Base-by-base conservation (phyloP, 2,888 invertebrate species). In the Cheilosia pagana region DNA sequence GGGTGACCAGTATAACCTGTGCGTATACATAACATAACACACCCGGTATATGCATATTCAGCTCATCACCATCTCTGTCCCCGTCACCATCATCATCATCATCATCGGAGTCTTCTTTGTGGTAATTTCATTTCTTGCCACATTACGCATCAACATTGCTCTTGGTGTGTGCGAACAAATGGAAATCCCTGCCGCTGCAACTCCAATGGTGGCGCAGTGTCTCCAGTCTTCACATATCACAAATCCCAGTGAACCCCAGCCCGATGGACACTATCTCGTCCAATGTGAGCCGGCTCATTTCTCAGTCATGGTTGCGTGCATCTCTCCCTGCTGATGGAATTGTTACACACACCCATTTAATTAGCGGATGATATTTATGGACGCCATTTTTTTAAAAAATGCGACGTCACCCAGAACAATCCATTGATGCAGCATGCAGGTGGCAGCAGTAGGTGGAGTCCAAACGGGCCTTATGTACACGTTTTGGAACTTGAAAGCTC, bases 261-360 rank as follows among this genome's bases (percentile, higher is more conserved):
- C 71, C 65, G 76, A 60, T 72, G 74, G 59, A 78, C 65, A 68
- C 62, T 55, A 48, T 70, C 70, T 62, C 35, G 65, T 82, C 82
- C 82, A 77, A 77, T 77, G 60, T 82, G 48, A 77, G 77, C 52
- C 25, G 28, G 41, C 75, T 85, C 70, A 79, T 74, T 75, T 70
- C 79, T 60, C 81, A 65, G 75, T 76, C 71, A 81, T 76, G 81
- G 71, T 85, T 85, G 85, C 85, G 75, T 85, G 85, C 75, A 60
- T 62, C 70, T 57, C 50, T 50, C n/a, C n/a, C 75, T 81, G 85
- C 75, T 85, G 85, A 85, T 85, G 85, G 85, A 81, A 85, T 72
- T 85, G 85, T 76, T 76, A 76, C 81, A 85, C 85, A 85, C 85
- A 85, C 85, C 85, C 85, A 85, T 85, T 85, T 85, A 85, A 85